phyloP scores from a whole-genome alignment of 2,797 vertebrate genomes.

The Loriculus beryllinus region DNA sequence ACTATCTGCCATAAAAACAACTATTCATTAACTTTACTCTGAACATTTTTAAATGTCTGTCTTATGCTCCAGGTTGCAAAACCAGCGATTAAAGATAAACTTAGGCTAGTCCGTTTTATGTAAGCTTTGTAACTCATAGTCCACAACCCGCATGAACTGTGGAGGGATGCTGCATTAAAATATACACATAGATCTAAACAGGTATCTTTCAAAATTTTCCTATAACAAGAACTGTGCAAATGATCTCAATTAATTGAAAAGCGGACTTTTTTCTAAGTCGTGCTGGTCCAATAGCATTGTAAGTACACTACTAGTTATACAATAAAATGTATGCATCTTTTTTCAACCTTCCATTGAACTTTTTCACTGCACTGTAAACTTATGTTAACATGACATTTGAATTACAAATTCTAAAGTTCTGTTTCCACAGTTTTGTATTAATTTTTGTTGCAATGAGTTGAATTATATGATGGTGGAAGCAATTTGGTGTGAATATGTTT shows the following conservation, averaged over 20 bases:
- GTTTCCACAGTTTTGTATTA: not conserved
- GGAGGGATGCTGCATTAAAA: not conserved
- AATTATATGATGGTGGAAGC: not conserved
- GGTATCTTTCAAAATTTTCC: not conserved
- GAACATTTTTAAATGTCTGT: not conserved
- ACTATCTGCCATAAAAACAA: not conserved
- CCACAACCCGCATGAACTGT: not conserved
- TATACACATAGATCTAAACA: not conserved
- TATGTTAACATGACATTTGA: not conserved
- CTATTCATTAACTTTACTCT: not conserved
- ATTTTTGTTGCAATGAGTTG: not conserved
- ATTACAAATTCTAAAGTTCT: slow-evolving; percentile 20
- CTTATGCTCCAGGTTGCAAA: not conserved
- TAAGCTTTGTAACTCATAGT: not conserved
- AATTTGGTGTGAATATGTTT: not conserved
- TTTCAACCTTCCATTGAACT: not conserved
- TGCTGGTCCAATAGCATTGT: not conserved
- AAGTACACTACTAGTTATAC: not conserved
- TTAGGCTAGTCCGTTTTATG: not conserved
- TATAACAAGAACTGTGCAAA: not conserved
- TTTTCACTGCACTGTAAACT: not conserved
- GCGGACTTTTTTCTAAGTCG: not conserved
- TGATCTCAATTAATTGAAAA: not conserved
- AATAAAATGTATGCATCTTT: not conserved
- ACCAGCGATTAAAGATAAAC: not conserved